Evolutionary conservation across 2,888 invertebrate genomes (phyloP), one percentile per base, ranked within the genome.

Genomic region (Argynnis bischoffii): DNA sequence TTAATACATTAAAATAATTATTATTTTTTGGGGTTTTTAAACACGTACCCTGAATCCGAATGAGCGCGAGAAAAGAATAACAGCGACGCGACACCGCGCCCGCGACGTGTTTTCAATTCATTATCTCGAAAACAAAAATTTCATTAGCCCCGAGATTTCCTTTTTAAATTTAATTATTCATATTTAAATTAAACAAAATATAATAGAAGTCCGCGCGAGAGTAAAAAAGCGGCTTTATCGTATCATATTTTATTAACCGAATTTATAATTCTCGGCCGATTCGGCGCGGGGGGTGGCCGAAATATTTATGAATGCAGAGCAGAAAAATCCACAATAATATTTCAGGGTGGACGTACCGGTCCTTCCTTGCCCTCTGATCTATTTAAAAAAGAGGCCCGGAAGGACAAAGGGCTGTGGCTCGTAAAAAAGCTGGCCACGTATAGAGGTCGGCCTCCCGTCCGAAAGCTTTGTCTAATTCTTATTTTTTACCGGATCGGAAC

Each of bases 281-380:
- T 88, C 87, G 86, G 75, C 76, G 78, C 77, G 77, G 75, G 70
- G 76, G 76, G 78, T 77, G 79, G 80, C 84, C 84, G 87, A 90
- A 88, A 90, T 92, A 92, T 92, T 92, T 92, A 92, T 92, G 92
- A 90, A 91, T 87, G 87, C 89, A 85, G 87, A 89, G 89, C 89
- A 91, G 91, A 92, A 92, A 92, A 92, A 91, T 92, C 90, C 92
- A 92, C 92, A 92, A 92, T 92, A 92, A 92, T 92, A 91, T 92
- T 91, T 91, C 89, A 91, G 90, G 87, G 88, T 85, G 88, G 88
- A 86, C 81, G 87, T 84, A 85, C 76, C 84, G 88, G 88, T 89
- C 91, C 87, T 90, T 88, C 87, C 88, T 88, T 88, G 84, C 86
- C 87, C 89, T 83, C 88, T 89, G 92, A 92, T 92, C 92, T 92